Conservation (phyloP, 2,797 vertebrate species). For the Bradypodion pumilum region DNA sequence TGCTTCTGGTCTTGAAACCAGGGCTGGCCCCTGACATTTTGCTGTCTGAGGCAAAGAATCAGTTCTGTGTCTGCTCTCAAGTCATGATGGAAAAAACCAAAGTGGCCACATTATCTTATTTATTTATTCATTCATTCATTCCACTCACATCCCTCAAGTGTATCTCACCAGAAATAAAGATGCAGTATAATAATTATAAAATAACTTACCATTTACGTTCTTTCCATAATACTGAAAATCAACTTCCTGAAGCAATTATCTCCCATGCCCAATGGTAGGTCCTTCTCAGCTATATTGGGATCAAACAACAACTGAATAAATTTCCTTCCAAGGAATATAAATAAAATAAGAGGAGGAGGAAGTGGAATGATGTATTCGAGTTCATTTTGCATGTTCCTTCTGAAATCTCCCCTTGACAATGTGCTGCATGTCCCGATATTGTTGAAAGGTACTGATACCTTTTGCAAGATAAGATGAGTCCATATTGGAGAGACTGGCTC, state of each 20-base stretch:
- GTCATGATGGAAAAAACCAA: neutral
- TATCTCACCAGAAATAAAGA: neutral
- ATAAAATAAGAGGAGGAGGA: neutral
- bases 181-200: neutral
- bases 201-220: neutral
- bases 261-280: neutral
- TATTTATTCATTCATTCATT: too few species aligned
- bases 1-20: neutral
- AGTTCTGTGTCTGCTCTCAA: neutral
- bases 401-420: neutral
- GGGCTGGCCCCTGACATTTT: neutral
- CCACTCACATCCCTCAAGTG: neutral
- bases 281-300: neutral
- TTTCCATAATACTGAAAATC: too few species aligned
- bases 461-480: neutral
- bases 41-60: neutral
- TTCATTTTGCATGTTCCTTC: neutral
- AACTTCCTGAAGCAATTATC: neutral
- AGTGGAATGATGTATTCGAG: neutral
- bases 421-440: neutral
- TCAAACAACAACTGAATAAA: neutral
- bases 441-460: conserved; percentile 1
- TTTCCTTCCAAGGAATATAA: neutral
- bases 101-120: neutral
- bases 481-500: neutral